Evolutionary conservation across 1,140 invertebrate species (phyloP).

Genomic region (Temnothorax longispinosus): DNA sequence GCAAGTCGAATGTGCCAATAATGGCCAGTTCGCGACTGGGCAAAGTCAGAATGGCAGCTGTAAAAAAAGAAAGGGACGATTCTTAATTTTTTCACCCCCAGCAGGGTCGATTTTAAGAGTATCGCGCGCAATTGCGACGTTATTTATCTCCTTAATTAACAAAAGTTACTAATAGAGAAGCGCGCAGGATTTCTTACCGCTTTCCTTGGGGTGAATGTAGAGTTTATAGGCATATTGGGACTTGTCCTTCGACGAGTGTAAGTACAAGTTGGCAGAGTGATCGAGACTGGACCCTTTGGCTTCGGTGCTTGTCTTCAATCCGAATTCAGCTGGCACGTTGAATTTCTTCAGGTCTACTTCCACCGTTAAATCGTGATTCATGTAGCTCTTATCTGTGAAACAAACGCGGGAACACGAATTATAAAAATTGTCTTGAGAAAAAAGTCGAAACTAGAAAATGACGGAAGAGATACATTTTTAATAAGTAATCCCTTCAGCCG

Average conservation of each 20-base stretch:
- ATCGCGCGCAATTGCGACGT: no score
- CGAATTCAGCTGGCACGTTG: conserved; percentile 90
- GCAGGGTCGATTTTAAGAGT: neutral
- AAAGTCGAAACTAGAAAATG: neutral
- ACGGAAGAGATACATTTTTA: neutral
- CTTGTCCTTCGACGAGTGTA: conserved; percentile 88
- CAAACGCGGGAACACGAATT: neutral
- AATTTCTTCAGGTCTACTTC: conserved; percentile 90
- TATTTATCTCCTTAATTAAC: neutral
- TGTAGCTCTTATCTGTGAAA: conserved; percentile 76
- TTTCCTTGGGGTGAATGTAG: conserved; percentile 87
- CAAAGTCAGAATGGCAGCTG: conserved; percentile 87
- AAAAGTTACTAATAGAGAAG: conserved; percentile 8
- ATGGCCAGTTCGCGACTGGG: conserved; percentile 89
- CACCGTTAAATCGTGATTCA: conserved; percentile 87
- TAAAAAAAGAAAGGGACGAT: conserved; percentile 33
- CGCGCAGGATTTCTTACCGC: conserved; percentile 75
- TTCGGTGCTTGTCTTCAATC: conserved; percentile 88
- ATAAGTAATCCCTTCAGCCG: neutral
- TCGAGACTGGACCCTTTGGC: conserved; percentile 87
- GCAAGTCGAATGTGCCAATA: conserved; percentile 84
- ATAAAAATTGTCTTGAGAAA: neutral
- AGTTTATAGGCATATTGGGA: conserved; percentile 90
- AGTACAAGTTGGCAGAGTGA: conserved; percentile 89
- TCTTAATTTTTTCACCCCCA: neutral